A percentile compares a stretch with the other conserved stretches of the same genome.
phyloP scores from a whole-genome alignment of 2,888 invertebrate genomes.

The Pristionchus japonicus region DNA sequence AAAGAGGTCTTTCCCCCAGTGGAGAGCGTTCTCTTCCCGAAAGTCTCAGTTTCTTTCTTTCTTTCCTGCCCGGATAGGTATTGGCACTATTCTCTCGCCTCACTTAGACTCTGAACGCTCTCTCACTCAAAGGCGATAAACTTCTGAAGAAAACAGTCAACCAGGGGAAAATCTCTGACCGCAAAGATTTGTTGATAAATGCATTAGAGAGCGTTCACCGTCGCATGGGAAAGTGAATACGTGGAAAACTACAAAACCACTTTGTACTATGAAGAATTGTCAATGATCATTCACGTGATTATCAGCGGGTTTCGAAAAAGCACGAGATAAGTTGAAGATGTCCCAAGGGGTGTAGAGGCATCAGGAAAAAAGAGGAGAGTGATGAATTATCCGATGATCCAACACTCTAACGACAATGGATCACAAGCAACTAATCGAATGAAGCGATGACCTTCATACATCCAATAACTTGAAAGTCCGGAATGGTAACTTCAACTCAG shows the following conservation, averaged over 20 bases:
- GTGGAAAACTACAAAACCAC: neutral
- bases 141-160: no score
- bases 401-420: no score
- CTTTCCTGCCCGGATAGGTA: no score
- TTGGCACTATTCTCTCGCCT: no score
- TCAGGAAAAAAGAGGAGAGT: neutral
- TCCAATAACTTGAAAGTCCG: neutral
- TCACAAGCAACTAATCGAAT: no score
- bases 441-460: neutral
- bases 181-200: neutral
- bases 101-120: neutral
- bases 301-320: neutral
- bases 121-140: no score
- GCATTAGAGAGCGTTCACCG: neutral
- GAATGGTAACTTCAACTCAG: neutral
- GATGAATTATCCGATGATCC: neutral
- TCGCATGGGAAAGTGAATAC: neutral
- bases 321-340: neutral
- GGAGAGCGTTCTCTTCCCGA: neutral
- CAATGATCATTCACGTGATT: neutral
- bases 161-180: no score
- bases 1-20: neutral
- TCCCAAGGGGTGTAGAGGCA: neutral
- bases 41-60: neutral
- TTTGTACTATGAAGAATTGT: neutral